Percentiles rank a stretch among this genome's conserved stretches.
Evolutionary conservation across 2,888 invertebrate genomes (phyloP).

Genomic region (Volucella inflata): DNA sequence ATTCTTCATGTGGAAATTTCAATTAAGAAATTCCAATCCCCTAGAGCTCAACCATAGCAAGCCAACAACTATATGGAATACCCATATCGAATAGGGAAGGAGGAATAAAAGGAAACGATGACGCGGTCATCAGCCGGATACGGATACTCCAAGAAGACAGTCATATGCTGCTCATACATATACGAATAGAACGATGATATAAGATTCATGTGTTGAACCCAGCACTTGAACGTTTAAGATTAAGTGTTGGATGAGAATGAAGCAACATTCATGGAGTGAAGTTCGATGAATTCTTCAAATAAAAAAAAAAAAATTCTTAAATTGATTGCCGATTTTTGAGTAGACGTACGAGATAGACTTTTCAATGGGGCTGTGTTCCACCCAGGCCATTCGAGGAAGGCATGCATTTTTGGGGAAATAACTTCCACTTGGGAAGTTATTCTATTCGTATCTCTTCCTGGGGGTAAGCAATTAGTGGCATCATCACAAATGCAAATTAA

Average conservation of each 20-base stretch:
- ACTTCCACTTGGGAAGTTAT: conserved; percentile 8
- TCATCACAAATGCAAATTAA: conserved; percentile 40
- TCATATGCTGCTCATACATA: conserved; percentile 7
- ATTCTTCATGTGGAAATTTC: conserved; percentile 74
- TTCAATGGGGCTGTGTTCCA: conserved; percentile 8
- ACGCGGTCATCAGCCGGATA: conserved; percentile 69
- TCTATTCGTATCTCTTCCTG: neutral
- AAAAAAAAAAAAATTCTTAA: conserved; percentile 7
- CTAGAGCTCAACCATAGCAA: conserved; percentile 27
- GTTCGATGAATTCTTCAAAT: neutral
- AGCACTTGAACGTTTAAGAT: conserved; percentile 62
- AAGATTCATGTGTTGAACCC: conserved; percentile 61
- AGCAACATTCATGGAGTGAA: neutral
- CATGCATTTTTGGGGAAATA: conserved; percentile 37
- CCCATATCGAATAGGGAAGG: neutral
- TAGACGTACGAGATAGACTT: neutral
- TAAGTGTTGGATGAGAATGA: neutral
- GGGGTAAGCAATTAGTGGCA: conserved; percentile 43
- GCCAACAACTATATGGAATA: neutral
- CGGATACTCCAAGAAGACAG: conserved; percentile 35
- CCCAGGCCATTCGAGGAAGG: conserved; percentile 24
- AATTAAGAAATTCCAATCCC: conserved; percentile 75
- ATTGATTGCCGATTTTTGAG: conserved; percentile 50
- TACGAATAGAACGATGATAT: conserved; percentile 15
- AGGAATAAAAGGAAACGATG: conserved; percentile 61